Percentiles rank a stretch among this genome's conserved stretches.
These are phyloP conservation scores for Indri indri DNA, from an alignment of 2,113 vertebrate genomes.

Conservation along the genomic window DNA sequence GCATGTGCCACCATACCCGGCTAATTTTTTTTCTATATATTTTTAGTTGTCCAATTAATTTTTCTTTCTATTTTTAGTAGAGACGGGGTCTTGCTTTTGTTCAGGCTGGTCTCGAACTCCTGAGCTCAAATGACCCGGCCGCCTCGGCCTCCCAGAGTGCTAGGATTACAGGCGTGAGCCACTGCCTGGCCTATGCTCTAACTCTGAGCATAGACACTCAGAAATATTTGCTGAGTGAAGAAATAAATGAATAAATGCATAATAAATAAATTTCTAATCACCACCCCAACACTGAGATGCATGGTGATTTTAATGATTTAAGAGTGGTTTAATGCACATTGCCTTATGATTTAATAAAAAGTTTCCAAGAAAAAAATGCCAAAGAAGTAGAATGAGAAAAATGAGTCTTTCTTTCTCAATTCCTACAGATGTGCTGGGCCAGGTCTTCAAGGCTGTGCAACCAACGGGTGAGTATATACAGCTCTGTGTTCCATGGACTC, in stretches of 20 bases:
- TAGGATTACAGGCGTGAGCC: too few species aligned
- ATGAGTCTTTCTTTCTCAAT: constrained; percentile 10
- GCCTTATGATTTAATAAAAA: background rate
- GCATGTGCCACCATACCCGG: too few species aligned
- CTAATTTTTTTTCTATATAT: too few species aligned
- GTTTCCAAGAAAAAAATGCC: background rate
- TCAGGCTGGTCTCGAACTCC: too few species aligned
- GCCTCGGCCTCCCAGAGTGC: too few species aligned
- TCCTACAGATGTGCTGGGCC: constrained; percentile 84
- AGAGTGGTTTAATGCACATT: background rate
- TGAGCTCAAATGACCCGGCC: too few species aligned
- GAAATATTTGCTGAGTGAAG: background rate
- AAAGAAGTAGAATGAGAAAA: background rate
- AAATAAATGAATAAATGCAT: background rate
- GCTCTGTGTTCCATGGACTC: background rate
- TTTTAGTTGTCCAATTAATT: too few species aligned
- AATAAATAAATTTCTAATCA: background rate
- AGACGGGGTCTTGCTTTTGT: too few species aligned
- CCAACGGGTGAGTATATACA: constrained; percentile 71
- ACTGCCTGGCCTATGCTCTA: background rate
- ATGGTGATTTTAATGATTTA: background rate
- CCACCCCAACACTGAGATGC: background rate
- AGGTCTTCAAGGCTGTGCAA: constrained; percentile 83
- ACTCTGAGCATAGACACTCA: background rate
- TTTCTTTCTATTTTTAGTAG: too few species aligned